Evolutionary conservation across 2,797 vertebrate genomes (phyloP).

Genomic region (Steatocranus sp.): DNA sequence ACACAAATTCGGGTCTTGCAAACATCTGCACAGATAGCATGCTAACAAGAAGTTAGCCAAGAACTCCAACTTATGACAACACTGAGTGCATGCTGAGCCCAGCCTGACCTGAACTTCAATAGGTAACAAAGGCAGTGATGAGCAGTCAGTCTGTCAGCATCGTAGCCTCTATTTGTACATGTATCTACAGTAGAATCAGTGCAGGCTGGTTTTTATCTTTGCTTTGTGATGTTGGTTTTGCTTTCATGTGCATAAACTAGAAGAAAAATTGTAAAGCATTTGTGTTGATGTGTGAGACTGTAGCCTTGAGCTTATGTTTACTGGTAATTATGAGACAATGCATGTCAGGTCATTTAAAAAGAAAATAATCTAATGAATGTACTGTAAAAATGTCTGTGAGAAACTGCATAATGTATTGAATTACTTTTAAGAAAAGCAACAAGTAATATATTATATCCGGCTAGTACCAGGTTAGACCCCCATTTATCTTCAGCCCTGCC

Average conservation of each 20-base stretch:
- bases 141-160: neutral
- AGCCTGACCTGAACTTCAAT: neutral
- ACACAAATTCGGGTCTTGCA: fast-evolving
- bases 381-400: neutral
- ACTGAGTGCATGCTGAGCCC: neutral
- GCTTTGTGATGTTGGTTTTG: neutral
- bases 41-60: neutral
- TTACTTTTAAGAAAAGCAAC: neutral
- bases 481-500: fast-evolving
- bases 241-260: neutral
- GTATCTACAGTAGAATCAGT: neutral
- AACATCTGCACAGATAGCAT: neutral
- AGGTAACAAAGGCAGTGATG: neutral
- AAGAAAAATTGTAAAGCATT: neutral
- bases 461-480: fast-evolving
- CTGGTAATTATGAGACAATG: neutral
- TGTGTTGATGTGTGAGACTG: neutral
- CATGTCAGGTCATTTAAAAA: neutral
- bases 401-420: fast-evolving
- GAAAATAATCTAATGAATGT: neutral
- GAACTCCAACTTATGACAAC: fast-evolving
- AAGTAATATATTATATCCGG: neutral
- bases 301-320: neutral
- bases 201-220: neutral
- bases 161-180: neutral